These are phyloP conservation scores for Leptosomus discolor DNA, from an alignment of 2,113 vertebrate species.

Conservation along the genomic window DNA sequence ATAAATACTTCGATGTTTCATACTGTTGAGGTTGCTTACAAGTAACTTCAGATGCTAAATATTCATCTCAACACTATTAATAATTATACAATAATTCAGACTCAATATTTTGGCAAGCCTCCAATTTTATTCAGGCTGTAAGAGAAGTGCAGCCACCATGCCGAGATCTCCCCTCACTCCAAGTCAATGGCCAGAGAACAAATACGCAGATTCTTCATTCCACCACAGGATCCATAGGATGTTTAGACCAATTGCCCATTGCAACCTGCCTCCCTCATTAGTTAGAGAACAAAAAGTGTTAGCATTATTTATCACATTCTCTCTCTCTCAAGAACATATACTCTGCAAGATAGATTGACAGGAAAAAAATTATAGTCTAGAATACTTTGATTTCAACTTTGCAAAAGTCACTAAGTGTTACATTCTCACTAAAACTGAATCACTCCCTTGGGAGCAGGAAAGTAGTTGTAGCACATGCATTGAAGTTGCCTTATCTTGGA, in stretches of 20 bases:
- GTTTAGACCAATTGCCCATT: background rate
- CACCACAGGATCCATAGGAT: accelerated
- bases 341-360: background rate
- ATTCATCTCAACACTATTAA: background rate
- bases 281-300: background rate
- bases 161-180: background rate
- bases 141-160: background rate
- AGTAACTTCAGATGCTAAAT: background rate
- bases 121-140: background rate
- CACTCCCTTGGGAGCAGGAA: background rate
- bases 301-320: background rate
- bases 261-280: too few species aligned
- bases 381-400: background rate
- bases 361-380: background rate
- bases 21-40: background rate
- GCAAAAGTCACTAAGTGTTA: background rate
- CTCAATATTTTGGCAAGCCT: background rate
- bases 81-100: background rate
- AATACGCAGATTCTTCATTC: background rate
- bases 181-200: background rate
- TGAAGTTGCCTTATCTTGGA: background rate
- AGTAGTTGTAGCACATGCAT: background rate
- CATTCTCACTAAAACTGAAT: background rate
- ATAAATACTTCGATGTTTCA: background rate
- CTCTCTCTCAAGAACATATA: background rate